Percentiles rank a stretch among this genome's conserved stretches.
Evolutionary conservation across 2,113 vertebrate species (phyloP).

Genomic region (Phodopus roborovskii): DNA sequence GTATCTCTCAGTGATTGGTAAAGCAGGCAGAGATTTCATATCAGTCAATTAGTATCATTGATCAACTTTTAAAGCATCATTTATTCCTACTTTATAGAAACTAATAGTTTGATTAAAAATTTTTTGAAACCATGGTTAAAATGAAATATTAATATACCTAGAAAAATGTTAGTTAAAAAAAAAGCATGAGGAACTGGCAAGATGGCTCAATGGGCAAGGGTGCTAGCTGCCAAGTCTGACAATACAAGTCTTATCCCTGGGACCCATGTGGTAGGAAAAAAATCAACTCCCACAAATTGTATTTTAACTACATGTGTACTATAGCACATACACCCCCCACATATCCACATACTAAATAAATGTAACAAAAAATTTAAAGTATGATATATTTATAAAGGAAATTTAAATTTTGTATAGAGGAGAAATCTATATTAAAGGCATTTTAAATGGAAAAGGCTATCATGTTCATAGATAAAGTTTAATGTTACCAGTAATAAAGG

Average conservation of each 20-base stretch:
- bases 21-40: not conserved
- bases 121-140: not conserved
- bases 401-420: constrained; percentile 36
- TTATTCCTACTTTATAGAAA: constrained; percentile 38
- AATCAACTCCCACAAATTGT: not conserved
- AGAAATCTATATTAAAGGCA: not conserved
- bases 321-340: not conserved
- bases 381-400: constrained; percentile 1
- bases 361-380: not conserved
- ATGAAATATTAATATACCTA: not conserved
- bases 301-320: not conserved
- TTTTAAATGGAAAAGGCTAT: constrained; percentile 29
- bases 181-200: not conserved
- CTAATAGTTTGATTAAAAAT: constrained; percentile 30
- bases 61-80: constrained; percentile 1
- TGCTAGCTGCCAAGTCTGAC: not conserved
- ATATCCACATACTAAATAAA: not conserved
- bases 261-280: not conserved
- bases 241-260: no score
- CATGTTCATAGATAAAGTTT: constrained; percentile 26
- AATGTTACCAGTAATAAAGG: not conserved
- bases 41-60: not conserved
- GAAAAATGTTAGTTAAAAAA: constrained; percentile 44
- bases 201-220: not conserved
- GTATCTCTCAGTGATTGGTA: constrained; percentile 4